Percentiles rank a stretch among this genome's conserved stretches.
phyloP scores from a whole-genome alignment of 2,113 vertebrate species.

The Scolopax mira region DNA sequence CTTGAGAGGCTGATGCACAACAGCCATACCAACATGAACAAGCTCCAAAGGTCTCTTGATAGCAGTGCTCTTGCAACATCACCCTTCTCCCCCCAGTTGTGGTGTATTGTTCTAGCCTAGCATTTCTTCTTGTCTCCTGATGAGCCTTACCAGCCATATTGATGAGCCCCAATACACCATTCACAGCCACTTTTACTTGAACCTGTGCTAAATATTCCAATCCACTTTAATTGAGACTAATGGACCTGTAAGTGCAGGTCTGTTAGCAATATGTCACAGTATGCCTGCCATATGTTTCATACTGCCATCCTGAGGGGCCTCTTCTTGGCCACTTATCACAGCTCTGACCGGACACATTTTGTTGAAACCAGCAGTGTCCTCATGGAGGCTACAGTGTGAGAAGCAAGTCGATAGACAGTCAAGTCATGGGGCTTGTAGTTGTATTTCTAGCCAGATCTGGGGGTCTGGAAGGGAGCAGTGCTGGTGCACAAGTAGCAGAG shows the following conservation, averaged over 20 bases:
- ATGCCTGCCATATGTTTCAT: constrained; percentile 8
- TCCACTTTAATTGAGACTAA: constrained; percentile 23
- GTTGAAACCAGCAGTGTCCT: background rate
- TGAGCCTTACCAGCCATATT: background rate
- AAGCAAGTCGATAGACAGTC: background rate
- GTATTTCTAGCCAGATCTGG: background rate
- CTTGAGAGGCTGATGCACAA: background rate
- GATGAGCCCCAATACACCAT: background rate
- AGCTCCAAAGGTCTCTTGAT: background rate
- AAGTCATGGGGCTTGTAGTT: background rate
- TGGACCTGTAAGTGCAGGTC: constrained; percentile 11
- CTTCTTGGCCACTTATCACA: background rate
- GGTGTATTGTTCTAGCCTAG: background rate
- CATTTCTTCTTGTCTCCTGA: background rate
- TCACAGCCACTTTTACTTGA: background rate
- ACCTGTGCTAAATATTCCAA: background rate
- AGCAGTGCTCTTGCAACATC: background rate
- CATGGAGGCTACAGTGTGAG: background rate
- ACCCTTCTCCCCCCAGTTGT: background rate
- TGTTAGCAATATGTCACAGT: constrained; percentile 9
- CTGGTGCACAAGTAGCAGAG: background rate
- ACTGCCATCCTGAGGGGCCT: background rate
- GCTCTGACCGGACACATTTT: background rate
- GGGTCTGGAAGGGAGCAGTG: background rate
- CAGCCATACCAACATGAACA: background rate